phyloP scores from a whole-genome alignment of 2,797 vertebrate species.

The Harpagifer antarcticus region DNA sequence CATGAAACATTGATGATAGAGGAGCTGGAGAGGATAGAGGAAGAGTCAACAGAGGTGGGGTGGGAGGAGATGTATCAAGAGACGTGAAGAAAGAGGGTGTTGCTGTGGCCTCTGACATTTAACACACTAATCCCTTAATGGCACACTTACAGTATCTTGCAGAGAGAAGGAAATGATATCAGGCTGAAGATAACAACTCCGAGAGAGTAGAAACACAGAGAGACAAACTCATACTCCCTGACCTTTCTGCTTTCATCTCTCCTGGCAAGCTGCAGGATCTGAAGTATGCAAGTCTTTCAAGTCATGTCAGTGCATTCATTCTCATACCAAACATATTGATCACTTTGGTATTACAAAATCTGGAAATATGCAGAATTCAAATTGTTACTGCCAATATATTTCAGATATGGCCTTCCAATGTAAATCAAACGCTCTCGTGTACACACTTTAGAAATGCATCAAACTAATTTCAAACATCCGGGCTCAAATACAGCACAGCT shows the following conservation, averaged over 20 bases:
- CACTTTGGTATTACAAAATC: not conserved
- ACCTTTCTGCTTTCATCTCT: slow-evolving; percentile 6
- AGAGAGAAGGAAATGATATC: slow-evolving; percentile 23
- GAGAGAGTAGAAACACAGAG: slow-evolving; percentile 9
- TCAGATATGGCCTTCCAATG: not conserved
- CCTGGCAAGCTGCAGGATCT: slow-evolving; percentile 21
- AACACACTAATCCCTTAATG: slow-evolving; percentile 35
- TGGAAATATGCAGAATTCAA: not conserved
- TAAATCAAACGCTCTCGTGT: not conserved
- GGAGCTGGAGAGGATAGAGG: not conserved
- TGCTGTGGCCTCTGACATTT: slow-evolving; percentile 50
- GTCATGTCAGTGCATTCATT: not conserved
- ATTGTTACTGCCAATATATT: not conserved
- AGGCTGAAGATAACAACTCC: slow-evolving; percentile 38
- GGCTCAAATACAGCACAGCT: no score
- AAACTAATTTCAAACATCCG: no score
- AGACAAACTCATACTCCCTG: not conserved
- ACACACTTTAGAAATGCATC: no score
- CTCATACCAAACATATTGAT: not conserved
- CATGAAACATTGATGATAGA: slow-evolving; percentile 25
- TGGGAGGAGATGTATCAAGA: slow-evolving; percentile 3
- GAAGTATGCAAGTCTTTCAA: not conserved
- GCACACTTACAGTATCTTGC: slow-evolving; percentile 37
- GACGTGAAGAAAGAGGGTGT: slow-evolving; percentile 12
- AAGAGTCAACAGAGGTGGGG: slow-evolving; percentile 2